A percentile compares a stretch with the other conserved stretches of the same genome.
Evolutionary conservation across 2,113 vertebrate species (phyloP).

Genomic region (Lepidothrix coronata): DNA sequence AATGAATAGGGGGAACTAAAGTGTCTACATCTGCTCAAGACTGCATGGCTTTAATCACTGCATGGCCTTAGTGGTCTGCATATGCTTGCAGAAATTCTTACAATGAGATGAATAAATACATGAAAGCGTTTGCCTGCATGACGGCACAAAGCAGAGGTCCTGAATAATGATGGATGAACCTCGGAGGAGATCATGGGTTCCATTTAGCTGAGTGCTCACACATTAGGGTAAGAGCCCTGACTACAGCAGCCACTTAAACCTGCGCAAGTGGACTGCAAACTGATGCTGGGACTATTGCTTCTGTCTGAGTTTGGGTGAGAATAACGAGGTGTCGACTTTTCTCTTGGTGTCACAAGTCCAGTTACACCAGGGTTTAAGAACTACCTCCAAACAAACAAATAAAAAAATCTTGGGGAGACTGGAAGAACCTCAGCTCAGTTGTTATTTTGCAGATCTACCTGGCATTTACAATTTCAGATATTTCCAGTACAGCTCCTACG

Average conservation of each 20-base stretch:
- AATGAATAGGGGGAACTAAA: slow-evolving; percentile 32
- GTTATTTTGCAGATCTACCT: no score
- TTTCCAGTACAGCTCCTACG: neutral
- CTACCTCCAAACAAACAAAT: neutral
- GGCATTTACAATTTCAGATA: neutral
- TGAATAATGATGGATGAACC: slow-evolving; percentile 50
- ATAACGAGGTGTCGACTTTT: neutral
- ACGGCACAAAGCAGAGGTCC: slow-evolving; percentile 20
- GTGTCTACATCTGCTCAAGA: slow-evolving; percentile 54
- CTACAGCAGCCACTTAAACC: slow-evolving; percentile 20
- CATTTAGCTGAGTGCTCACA: slow-evolving; percentile 2
- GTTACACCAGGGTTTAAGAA: neutral
- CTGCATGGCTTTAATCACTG: slow-evolving; percentile 53
- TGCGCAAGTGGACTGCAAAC: slow-evolving; percentile 9
- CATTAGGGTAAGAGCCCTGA: slow-evolving; percentile 25
- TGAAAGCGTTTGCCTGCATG: slow-evolving; percentile 13
- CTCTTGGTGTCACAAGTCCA: neutral
- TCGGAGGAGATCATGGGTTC: slow-evolving; percentile 43
- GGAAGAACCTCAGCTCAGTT: neutral
- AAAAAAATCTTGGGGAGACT: neutral
- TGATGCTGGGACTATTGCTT: neutral
- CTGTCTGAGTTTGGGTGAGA: neutral
- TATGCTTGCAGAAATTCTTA: slow-evolving; percentile 49
- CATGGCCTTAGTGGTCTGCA: slow-evolving; percentile 47
- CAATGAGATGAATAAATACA: slow-evolving; percentile 57